Conservation (phyloP, 1,140 invertebrate genomes). For the Atta colombica region DNA sequence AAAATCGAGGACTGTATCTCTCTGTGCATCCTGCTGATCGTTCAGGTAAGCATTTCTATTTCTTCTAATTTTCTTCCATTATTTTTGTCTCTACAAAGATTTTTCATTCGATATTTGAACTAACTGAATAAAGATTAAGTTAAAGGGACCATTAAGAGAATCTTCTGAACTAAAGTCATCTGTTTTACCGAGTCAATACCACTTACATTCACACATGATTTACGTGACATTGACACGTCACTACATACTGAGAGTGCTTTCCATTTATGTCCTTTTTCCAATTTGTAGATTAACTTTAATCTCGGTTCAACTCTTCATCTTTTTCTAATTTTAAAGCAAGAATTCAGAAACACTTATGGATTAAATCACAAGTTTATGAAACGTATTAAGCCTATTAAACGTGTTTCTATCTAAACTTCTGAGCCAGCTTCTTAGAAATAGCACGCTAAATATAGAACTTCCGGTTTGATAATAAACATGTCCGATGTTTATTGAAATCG, state of each 20-base stretch:
- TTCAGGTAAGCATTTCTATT: constrained; percentile 87
- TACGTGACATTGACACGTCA: too few species aligned
- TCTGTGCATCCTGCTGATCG: constrained; percentile 91
- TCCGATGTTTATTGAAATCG: constrained; percentile 49
- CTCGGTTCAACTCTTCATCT: too few species aligned
- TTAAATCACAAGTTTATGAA: constrained; percentile 20
- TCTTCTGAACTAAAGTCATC: too few species aligned
- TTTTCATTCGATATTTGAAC: not conserved
- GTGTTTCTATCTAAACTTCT: constrained; percentile 30
- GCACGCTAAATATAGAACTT: constrained; percentile 48
- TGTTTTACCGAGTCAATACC: too few species aligned
- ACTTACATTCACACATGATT: too few species aligned
- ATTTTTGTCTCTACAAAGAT: not conserved
- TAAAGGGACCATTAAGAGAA: too few species aligned
- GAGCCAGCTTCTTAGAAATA: constrained; percentile 23
- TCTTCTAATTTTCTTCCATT: not conserved
- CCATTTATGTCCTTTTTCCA: too few species aligned
- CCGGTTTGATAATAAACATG: constrained; percentile 47
- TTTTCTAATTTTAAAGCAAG: not conserved
- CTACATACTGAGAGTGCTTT: too few species aligned
- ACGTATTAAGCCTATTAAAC: not conserved
- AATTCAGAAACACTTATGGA: not conserved
- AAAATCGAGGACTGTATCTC: constrained; percentile 97
- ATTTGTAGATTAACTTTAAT: too few species aligned
- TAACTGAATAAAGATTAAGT: not conserved